Base-by-base conservation (phyloP, 2,113 vertebrate species). In the Entelurus aequoreus region DNA sequence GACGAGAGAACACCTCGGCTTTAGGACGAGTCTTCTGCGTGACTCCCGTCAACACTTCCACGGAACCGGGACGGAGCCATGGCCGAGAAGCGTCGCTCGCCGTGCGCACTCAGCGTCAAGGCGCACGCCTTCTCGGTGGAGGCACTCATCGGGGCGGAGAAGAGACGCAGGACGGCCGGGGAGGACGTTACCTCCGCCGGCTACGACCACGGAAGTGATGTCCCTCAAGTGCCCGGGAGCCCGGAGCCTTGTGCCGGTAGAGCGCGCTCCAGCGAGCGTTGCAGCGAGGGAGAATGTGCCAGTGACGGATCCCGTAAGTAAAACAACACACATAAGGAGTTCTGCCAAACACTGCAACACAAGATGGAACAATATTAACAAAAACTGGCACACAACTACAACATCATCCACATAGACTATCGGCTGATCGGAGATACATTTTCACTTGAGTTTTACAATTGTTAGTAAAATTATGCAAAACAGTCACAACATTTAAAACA, bases 111-210 rank as follows among this genome's bases (percentile, higher is more conserved):
- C 78, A 98, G 96, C 75, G 92, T 97, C 9, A 94, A 94, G 87
- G 96, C 96, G 68, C 96, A 98, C 84, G 96, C 96, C 8, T 98
- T 98, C 85, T 97, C 96, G 0, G 96, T 98, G 79, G 96, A 97
- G 79, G 93, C 95, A 49, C 78, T 98, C 61, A 98, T 98, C 82
- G 96, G 96, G 14, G 90, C 94, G 1, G 94, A 97, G 70, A 97
- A 95, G 76, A 90, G 93, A 63, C 92, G 94, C 60, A 92, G 92
- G 83, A 88, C 80, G 37, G 38, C 84, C 59, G 81, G 75, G 7
- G 89, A 88, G 36, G 88, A 88, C 6, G 69, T 66, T 0, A 76
- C 73, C 62, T 71, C 78, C 49, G 79, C 78, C 48, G 75, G 79
- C 16, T 88, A 84, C 51, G 90, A 88, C 65, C 92, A 93, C 48